These are phyloP conservation scores for Drosophila sproati DNA, from an alignment of 1,140 invertebrate species.

Conservation along the genomic window DNA sequence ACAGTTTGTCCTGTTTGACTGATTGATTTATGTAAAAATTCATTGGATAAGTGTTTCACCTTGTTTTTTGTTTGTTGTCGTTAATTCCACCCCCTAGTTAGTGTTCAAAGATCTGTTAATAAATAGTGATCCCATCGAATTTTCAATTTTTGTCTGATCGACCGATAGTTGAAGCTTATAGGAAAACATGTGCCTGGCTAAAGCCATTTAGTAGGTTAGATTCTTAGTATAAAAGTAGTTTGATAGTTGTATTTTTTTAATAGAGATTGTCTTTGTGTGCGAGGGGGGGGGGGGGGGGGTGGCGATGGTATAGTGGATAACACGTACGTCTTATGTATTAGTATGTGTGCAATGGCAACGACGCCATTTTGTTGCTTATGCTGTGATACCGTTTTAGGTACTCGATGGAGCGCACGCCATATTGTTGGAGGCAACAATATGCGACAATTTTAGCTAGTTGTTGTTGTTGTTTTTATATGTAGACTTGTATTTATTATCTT, in stretches of 20 bases:
- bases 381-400: constrained; percentile 54
- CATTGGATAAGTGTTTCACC: constrained; percentile 3
- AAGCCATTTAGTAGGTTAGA: no score
- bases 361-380: constrained; percentile 20
- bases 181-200: no score
- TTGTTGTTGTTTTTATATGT: constrained; percentile 16
- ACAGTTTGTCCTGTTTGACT: neutral
- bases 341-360: constrained; percentile 14
- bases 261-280: constrained; percentile 70
- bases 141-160: no score
- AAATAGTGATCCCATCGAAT: no score
- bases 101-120: no score
- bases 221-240: constrained; percentile 27
- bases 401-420: constrained; percentile 66
- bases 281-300: constrained; percentile 15
- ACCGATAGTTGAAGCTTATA: no score
- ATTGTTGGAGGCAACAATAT: constrained; percentile 30
- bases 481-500: constrained; percentile 23
- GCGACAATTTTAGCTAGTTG: constrained; percentile 21
- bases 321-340: constrained; percentile 15
- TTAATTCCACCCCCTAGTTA: neutral
- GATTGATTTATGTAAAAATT: constrained; percentile 3
- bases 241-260: constrained; percentile 39
- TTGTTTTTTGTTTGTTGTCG: neutral
- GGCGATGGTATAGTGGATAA: constrained; percentile 2